A percentile compares a stretch with the other conserved stretches of the same genome.
Evolutionary conservation across 35 echinoderm and acorn worm species (phyloP).

Genomic region (Heliocidaris erythrogramma): DNA sequence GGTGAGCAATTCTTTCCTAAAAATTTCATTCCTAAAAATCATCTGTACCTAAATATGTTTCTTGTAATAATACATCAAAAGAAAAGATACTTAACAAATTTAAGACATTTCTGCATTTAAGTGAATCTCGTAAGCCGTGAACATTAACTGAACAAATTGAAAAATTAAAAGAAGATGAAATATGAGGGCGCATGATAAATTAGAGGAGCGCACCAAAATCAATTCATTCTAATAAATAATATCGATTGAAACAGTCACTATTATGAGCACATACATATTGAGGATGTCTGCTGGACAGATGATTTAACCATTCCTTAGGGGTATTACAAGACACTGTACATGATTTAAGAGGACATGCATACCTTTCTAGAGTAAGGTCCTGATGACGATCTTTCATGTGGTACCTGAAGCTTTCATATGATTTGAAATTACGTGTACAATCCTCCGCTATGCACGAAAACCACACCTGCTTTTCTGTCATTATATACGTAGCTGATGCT

Average conservation of each 20-base stretch:
- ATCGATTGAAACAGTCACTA: constrained; percentile 33
- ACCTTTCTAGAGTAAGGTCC: background rate
- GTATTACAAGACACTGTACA: background rate
- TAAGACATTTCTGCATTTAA: background rate
- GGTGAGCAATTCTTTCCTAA: background rate
- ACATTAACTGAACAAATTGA: constrained; percentile 23
- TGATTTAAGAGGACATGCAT: constrained; percentile 22
- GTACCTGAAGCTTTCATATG: background rate
- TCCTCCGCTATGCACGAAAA: background rate
- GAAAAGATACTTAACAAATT: constrained; percentile 2
- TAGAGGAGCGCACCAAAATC: background rate
- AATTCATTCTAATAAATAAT: background rate
- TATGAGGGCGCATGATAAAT: background rate
- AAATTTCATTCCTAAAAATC: constrained; percentile 39
- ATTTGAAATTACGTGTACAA: background rate
- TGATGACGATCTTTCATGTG: background rate
- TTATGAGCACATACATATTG: background rate
- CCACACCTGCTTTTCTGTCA: background rate
- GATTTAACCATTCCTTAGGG: constrained; percentile 41
- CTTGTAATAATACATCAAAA: constrained; percentile 54
- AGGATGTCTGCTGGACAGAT: background rate
- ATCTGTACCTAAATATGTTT: constrained; percentile 27
- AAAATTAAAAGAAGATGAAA: background rate
- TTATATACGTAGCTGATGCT: too few species aligned
- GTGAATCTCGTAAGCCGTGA: constrained; percentile 18